phyloP scores from a whole-genome alignment of 2,797 vertebrate genomes.

The Poeciliopsis infans region DNA sequence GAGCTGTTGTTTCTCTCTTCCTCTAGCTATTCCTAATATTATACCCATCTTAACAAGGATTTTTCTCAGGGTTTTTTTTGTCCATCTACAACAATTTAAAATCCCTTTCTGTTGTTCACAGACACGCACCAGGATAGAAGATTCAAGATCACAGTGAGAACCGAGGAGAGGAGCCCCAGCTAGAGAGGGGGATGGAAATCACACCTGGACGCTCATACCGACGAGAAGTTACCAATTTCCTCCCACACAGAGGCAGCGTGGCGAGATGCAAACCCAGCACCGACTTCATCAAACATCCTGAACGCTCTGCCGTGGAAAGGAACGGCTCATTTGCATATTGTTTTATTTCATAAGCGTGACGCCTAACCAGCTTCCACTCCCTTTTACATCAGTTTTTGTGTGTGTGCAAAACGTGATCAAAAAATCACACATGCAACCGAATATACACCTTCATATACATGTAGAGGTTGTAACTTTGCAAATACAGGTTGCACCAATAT shows the following conservation, averaged over 20 bases:
- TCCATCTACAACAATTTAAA: not conserved
- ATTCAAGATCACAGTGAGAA: slow-evolving; percentile 46
- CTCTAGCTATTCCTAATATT: not conserved
- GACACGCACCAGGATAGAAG: slow-evolving; percentile 46
- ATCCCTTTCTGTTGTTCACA: slow-evolving; percentile 12
- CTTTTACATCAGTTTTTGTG: not conserved
- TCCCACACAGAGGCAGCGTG: slow-evolving; percentile 5
- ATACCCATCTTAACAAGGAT: not conserved
- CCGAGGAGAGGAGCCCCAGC: slow-evolving; percentile 35
- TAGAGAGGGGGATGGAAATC: slow-evolving; percentile 15
- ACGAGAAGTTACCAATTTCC: not conserved
- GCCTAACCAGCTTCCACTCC: no score
- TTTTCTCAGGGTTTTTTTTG: no score
- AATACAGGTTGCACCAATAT: no score
- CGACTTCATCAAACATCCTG: not conserved
- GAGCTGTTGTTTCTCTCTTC: not conserved
- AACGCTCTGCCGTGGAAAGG: not conserved
- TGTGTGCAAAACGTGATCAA: not conserved
- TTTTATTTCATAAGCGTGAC: not conserved
- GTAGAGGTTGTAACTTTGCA: not conserved
- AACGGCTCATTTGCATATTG: not conserved
- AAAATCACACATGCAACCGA: not conserved
- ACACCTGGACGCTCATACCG: not conserved
- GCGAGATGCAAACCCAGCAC: not conserved
- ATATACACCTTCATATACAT: not conserved